phyloP scores from a whole-genome alignment of 2,797 vertebrate species.

The Gymnodraco acuticeps region DNA sequence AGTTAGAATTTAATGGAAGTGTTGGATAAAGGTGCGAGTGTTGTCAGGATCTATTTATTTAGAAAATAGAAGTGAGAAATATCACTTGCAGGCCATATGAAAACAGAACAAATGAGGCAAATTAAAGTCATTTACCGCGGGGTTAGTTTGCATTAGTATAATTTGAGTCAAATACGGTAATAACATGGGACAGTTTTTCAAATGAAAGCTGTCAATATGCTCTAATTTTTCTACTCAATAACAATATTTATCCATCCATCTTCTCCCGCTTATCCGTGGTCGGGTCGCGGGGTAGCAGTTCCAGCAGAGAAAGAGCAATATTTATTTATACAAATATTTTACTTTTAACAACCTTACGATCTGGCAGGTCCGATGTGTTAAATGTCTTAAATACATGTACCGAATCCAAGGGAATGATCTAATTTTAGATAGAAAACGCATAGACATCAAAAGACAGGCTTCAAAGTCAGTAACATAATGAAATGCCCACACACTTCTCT shows the following conservation, averaged over 20 bases:
- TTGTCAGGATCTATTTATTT: constrained; percentile 63
- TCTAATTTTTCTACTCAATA: background rate
- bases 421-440: constrained; percentile 67
- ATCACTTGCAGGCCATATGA: constrained; percentile 39
- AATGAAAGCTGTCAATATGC: background rate
- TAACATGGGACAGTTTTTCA: background rate
- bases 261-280: too few relatives aligned
- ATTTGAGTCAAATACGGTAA: background rate
- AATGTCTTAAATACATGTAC: constrained; percentile 17
- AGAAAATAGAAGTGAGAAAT: constrained; percentile 62
- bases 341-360: background rate
- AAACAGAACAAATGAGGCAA: constrained; percentile 17
- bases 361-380: background rate
- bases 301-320: background rate
- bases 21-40: constrained; percentile 59
- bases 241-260: too few relatives aligned
- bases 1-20: constrained; percentile 59
- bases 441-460: constrained; percentile 76
- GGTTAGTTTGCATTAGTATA: constrained; percentile 6
- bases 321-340: background rate
- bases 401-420: constrained; percentile 51
- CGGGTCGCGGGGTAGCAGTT: too few relatives aligned
- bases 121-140: background rate
- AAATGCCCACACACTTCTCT: constrained; percentile 76
- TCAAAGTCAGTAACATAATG: constrained; percentile 80